phyloP scores from a whole-genome alignment of 2,113 vertebrate genomes.

The Thermophis baileyi region DNA sequence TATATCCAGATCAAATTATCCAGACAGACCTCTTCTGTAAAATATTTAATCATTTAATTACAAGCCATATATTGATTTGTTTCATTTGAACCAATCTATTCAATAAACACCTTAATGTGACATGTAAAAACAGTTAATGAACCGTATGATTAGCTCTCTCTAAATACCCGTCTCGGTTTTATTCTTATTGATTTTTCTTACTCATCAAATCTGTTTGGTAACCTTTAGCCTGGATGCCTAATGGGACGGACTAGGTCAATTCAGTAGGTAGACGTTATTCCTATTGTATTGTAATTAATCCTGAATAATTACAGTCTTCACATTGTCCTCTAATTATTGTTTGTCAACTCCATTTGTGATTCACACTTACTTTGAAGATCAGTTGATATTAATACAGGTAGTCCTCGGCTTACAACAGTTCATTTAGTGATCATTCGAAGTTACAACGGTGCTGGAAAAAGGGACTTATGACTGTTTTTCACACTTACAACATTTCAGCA shows the following conservation, averaged over 20 bases:
- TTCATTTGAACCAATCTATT: neutral
- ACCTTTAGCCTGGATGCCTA: neutral
- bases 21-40: neutral
- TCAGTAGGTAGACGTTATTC: neutral
- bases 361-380: neutral
- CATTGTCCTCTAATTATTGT: neutral
- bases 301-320: neutral
- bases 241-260: neutral
- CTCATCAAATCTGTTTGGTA: neutral
- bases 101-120: neutral
- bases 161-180: neutral
- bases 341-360: neutral
- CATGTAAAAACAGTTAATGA: neutral
- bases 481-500: too few relatives aligned
- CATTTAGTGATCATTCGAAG: too few relatives aligned
- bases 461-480: too few relatives aligned
- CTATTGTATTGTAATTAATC: neutral
- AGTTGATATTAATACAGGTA: neutral
- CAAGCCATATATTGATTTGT: neutral
- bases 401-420: too few relatives aligned
- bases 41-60: neutral
- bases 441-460: too few relatives aligned
- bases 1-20: too few relatives aligned
- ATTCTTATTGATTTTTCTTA: neutral
- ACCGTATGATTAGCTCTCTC: neutral